Conservation (phyloP, 2,888 invertebrate genomes). For the Augochlorella aurata region DNA sequence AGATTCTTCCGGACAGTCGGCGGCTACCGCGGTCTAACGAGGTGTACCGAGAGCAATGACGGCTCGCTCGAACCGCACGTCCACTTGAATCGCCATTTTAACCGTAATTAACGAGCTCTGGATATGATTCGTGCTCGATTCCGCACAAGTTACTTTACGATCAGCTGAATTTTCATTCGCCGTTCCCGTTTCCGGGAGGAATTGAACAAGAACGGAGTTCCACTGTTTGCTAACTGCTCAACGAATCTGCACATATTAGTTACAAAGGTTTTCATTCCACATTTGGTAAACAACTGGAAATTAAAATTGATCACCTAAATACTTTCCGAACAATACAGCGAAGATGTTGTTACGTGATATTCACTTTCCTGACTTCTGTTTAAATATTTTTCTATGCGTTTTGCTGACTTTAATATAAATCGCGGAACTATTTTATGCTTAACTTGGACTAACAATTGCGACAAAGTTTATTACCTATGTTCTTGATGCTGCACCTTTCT, state of each 20-base stretch:
- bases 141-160: background rate
- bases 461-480: no score
- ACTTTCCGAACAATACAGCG: no score
- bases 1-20: slow-evolving; percentile 9
- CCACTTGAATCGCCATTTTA: slow-evolving; percentile 16
- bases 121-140: background rate
- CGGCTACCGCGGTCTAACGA: slow-evolving; percentile 20
- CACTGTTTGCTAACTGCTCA: background rate
- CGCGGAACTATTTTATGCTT: no score
- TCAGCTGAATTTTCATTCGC: slow-evolving; percentile 1
- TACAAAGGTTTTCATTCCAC: background rate
- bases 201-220: background rate
- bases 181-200: background rate
- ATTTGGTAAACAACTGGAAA: background rate
- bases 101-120: slow-evolving; percentile 24
- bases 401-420: no score
- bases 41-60: slow-evolving; percentile 10
- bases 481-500: no score
- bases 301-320: background rate
- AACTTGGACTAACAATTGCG: no score
- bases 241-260: background rate
- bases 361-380: no score
- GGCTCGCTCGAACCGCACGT: background rate
- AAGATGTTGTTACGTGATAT: no score
- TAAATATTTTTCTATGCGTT: no score